A percentile compares a stretch with the other conserved stretches of the same genome.
Conservation (phyloP, 1,140 invertebrate species). For the Gryon sp. region DNA sequence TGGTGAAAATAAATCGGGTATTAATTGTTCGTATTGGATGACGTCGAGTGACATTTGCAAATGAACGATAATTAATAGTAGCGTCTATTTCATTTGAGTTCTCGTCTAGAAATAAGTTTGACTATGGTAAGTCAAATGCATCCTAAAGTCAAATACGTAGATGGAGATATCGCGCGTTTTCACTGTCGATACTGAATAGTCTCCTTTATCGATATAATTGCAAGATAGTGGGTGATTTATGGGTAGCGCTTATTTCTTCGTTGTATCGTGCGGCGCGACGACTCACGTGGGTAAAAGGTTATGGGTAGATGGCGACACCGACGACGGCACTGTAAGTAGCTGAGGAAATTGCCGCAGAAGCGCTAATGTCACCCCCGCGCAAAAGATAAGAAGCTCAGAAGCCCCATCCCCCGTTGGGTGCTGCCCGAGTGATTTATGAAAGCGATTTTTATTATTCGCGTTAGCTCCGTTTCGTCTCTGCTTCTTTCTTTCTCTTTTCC, state of each 20-base stretch:
- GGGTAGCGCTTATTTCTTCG: constrained; percentile 56
- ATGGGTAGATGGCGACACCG: constrained; percentile 42
- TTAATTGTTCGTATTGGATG: constrained; percentile 28
- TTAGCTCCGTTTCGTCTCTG: constrained; percentile 47
- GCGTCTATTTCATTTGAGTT: constrained; percentile 8
- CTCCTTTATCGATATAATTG: constrained; percentile 75
- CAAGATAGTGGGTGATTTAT: constrained; percentile 72
- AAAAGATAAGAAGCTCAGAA: constrained; percentile 78
- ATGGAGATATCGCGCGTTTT: constrained; percentile 70
- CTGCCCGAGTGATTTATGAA: constrained; percentile 76
- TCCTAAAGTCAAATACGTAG: constrained; percentile 45
- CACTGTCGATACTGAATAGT: constrained; percentile 69
- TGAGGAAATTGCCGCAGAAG: constrained; percentile 76
- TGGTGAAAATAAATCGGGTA: constrained; percentile 1
- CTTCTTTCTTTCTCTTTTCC: constrained; percentile 61
- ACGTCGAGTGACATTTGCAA: constrained; percentile 42
- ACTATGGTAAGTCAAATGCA: constrained; percentile 4
- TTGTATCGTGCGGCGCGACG: constrained; percentile 61
- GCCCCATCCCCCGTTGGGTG: constrained; percentile 70
- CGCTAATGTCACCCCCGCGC: constrained; percentile 75
- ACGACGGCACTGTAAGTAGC: constrained; percentile 65
- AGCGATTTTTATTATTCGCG: constrained; percentile 79
- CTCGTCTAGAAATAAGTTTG: constrained; percentile 10
- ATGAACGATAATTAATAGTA: constrained; percentile 56
- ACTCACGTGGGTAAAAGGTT: constrained; percentile 36